phyloP scores from a whole-genome alignment of 2,888 invertebrate species.

The Osmoderma eremita region DNA sequence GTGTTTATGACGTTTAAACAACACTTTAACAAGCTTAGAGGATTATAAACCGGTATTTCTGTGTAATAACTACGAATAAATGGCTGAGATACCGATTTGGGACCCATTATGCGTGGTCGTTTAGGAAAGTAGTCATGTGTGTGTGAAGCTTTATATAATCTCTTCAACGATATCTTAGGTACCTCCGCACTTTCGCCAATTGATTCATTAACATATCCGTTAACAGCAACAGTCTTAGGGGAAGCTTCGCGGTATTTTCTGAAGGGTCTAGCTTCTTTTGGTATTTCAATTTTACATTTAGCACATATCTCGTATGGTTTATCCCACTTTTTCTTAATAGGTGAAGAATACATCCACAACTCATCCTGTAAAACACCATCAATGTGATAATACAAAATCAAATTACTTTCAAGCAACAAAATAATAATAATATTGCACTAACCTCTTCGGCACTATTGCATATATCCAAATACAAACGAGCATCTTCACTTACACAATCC shows the following conservation, averaged over 20 bases:
- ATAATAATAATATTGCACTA: constrained; percentile 20
- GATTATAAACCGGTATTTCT: constrained; percentile 51
- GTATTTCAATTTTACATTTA: constrained; percentile 41
- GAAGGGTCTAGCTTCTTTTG: constrained; percentile 37
- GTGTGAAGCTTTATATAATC: constrained; percentile 36
- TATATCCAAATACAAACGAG: constrained; percentile 49
- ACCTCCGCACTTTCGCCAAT: background rate
- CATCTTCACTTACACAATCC: constrained; percentile 46
- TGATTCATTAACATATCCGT: constrained; percentile 28
- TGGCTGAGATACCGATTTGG: constrained; percentile 46
- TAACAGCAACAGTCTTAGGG: constrained; percentile 12
- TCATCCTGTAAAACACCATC: constrained; percentile 41
- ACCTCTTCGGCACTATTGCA: constrained; percentile 48
- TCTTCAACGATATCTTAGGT: constrained; percentile 36
- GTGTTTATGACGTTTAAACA: constrained; percentile 58
- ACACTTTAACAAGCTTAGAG: constrained; percentile 56
- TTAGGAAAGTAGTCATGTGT: constrained; percentile 35
- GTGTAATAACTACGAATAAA: constrained; percentile 38
- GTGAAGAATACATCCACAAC: constrained; percentile 43
- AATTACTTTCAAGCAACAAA: background rate
- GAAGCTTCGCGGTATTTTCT: constrained; percentile 39
- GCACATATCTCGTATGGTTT: constrained; percentile 31
- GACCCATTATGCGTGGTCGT: constrained; percentile 48
- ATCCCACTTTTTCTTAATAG: constrained; percentile 38
- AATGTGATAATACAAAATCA: background rate